Conservation (phyloP, 2,888 invertebrate genomes). For the Cremastinae sp. region DNA sequence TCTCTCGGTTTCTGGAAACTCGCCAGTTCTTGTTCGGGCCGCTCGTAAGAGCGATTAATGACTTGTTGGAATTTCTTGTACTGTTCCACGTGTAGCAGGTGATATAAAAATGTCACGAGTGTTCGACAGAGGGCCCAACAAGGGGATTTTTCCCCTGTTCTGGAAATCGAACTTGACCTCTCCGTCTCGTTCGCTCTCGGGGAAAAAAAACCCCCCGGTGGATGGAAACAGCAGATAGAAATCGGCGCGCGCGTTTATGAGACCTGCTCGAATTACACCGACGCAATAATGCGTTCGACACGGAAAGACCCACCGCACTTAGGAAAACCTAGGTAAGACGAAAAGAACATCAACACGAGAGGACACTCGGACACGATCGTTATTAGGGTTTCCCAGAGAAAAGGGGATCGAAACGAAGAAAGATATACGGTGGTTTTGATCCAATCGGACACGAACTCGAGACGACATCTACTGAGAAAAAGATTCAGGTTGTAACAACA, state of each 20-base stretch:
- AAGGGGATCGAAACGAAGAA: slow-evolving; percentile 32
- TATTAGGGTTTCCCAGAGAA: slow-evolving; percentile 39
- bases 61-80: slow-evolving; percentile 37
- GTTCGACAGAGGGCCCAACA: slow-evolving; percentile 35
- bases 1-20: neutral
- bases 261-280: slow-evolving; percentile 54
- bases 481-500: no score
- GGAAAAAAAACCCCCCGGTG: neutral
- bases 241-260: slow-evolving; percentile 59
- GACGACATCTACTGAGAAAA: no score
- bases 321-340: slow-evolving; percentile 11
- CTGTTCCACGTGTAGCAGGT: slow-evolving; percentile 7
- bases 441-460: slow-evolving; percentile 26
- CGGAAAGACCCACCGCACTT: neutral
- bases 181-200: neutral
- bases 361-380: slow-evolving; percentile 48
- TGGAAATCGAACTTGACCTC: slow-evolving; percentile 11
- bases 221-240: slow-evolving; percentile 36
- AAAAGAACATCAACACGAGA: slow-evolving; percentile 6
- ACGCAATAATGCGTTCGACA: slow-evolving; percentile 42
- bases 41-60: slow-evolving; percentile 23
- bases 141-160: slow-evolving; percentile 43
- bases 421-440: slow-evolving; percentile 18
- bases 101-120: slow-evolving; percentile 24
- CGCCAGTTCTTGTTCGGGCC: no score